Conservation (phyloP, 2,113 vertebrate species). For the Vireo altiloquus region DNA sequence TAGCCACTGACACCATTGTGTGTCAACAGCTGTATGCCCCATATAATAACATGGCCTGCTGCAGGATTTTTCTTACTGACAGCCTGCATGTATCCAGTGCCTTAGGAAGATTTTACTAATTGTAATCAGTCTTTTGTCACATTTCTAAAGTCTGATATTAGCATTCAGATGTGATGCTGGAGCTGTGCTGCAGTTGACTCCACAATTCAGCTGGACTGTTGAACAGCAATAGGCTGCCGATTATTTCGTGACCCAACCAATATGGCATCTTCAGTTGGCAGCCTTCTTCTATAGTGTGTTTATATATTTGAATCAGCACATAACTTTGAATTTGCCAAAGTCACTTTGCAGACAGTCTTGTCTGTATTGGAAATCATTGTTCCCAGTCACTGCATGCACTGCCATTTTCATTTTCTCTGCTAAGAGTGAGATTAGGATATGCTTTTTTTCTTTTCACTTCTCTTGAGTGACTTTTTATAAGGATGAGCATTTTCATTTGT, state of each 20-base stretch:
- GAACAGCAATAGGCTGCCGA: neutral
- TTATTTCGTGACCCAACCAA: neutral
- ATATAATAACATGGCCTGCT: neutral
- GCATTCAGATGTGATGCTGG: neutral
- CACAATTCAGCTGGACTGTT: neutral
- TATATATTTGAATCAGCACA: neutral
- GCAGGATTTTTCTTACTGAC: neutral
- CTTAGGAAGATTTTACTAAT: neutral
- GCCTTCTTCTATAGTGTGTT: neutral
- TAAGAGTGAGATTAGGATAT: neutral
- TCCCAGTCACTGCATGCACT: neutral
- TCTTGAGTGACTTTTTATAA: neutral
- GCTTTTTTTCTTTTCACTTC: neutral
- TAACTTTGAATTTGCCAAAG: slow-evolving; percentile 14
- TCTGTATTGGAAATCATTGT: slow-evolving; percentile 2
- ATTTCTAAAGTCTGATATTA: neutral
- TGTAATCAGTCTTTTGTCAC: neutral
- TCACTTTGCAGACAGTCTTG: neutral
- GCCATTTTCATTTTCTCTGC: neutral
- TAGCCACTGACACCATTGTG: neutral
- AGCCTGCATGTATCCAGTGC: neutral
- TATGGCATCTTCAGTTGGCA: neutral
- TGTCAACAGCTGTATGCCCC: neutral
- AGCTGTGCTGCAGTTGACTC: neutral
- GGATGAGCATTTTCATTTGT: neutral